These are phyloP conservation scores for Anodontia alba DNA, from an alignment of 2,888 invertebrate genomes.

Conservation along the genomic window DNA sequence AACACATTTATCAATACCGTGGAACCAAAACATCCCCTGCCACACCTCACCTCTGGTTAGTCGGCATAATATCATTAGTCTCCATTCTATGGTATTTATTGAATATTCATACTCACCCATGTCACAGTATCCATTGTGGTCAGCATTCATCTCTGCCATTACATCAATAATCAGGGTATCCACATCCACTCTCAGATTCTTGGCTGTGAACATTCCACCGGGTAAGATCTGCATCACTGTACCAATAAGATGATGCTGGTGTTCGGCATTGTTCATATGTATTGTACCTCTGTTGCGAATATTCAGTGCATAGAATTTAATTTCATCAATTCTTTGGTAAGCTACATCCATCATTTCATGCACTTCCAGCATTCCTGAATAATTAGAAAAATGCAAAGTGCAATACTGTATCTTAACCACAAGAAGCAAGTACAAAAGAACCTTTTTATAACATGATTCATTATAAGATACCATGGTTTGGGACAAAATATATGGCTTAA, in stretches of 20 bases:
- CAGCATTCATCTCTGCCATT: conserved; percentile 65
- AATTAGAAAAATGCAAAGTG: too few species aligned
- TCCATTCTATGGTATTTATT: too few species aligned
- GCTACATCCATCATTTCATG: conserved; percentile 68
- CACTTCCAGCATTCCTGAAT: conserved; percentile 67
- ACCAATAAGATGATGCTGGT: conserved; percentile 51
- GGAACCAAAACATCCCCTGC: too few species aligned
- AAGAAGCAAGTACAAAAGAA: too few species aligned
- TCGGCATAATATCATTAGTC: too few species aligned
- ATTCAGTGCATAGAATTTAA: conserved; percentile 66
- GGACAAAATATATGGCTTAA: too few species aligned
- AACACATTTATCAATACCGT: too few species aligned
- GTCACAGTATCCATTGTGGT: conserved; percentile 62
- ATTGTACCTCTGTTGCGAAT: conserved; percentile 73
- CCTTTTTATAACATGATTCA: too few species aligned
- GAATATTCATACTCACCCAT: conserved; percentile 39
- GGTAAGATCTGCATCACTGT: conserved; percentile 65
- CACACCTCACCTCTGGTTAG: too few species aligned
- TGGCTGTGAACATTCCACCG: conserved; percentile 68
- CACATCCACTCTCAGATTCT: conserved; percentile 60
- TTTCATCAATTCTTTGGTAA: conserved; percentile 63
- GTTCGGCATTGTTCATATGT: conserved; percentile 64
- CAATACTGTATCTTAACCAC: too few species aligned
- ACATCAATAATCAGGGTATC: conserved; percentile 68
- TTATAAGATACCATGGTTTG: too few species aligned